A percentile compares a stretch with the other conserved stretches of the same genome.
phyloP scores from a whole-genome alignment of 2,113 vertebrate genomes.

The Clinocottus analis region DNA sequence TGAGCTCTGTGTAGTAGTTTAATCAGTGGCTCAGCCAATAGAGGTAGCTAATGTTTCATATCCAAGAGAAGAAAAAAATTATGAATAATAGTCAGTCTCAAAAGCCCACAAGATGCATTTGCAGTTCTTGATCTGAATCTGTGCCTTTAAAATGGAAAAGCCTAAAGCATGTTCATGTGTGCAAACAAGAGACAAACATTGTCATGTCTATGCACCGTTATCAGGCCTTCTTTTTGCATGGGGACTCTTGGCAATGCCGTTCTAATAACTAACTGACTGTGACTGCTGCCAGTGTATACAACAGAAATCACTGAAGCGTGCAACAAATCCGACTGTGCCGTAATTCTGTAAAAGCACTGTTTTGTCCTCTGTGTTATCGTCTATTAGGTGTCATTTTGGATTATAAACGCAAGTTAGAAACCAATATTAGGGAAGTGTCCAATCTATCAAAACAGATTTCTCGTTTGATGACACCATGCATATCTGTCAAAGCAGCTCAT shows the following conservation, averaged over 20 bases:
- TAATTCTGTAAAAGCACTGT: background rate
- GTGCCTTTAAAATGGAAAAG: background rate
- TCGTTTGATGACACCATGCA: background rate
- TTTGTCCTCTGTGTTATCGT: background rate
- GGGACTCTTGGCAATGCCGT: background rate
- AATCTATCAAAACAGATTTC: background rate
- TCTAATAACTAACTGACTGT: background rate
- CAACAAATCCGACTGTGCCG: background rate
- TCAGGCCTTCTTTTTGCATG: slow-evolving; percentile 15
- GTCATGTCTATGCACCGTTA: slow-evolving; percentile 10
- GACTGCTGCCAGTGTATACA: background rate
- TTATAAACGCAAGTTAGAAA: background rate
- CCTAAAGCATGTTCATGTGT: slow-evolving; percentile 28
- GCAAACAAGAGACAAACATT: slow-evolving; percentile 15
- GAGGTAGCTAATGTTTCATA: slow-evolving; percentile 34
- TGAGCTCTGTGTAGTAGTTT: slow-evolving; percentile 30
- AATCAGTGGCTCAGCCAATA: slow-evolving; percentile 21
- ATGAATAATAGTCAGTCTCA: slow-evolving; percentile 2
- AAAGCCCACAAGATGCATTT: slow-evolving; percentile 13
- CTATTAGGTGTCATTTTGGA: background rate
- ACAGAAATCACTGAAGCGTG: slow-evolving; percentile 7
- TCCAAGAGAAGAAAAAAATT: background rate
- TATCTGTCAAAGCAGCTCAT: background rate
- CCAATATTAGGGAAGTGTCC: background rate
- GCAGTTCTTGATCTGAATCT: slow-evolving; percentile 18